Conservation (phyloP, 2,797 vertebrate genomes). For the Gastrophryne carolinensis region DNA sequence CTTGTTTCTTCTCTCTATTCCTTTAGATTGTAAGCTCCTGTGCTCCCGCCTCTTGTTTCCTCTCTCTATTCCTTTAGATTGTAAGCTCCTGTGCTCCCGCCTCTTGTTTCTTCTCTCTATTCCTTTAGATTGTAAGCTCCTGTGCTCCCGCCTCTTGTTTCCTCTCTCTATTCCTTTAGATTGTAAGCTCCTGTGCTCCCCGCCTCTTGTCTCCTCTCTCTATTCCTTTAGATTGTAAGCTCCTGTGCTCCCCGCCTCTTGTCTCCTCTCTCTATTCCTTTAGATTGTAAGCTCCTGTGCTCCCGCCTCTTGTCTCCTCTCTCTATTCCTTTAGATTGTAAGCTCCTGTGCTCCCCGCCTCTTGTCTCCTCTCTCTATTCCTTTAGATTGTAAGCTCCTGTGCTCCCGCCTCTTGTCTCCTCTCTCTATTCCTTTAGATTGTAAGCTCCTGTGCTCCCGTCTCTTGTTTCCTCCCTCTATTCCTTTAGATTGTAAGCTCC, state of each 20-base stretch:
- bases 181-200: neutral
- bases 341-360: no score
- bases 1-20: no score
- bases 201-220: neutral
- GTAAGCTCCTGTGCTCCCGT: neutral
- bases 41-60: no score
- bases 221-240: no score
- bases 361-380: neutral
- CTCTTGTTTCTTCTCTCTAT: neutral
- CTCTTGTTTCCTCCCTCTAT: neutral
- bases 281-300: neutral
- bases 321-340: neutral
- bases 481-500: neutral
- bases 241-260: no score
- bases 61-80: neutral
- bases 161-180: neutral
- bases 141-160: neutral
- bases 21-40: no score
- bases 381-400: neutral
- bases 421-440: neutral
- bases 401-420: neutral
- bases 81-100: no score
- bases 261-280: neutral
- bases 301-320: neutral
- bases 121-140: neutral